These are phyloP conservation scores for Mirza zaza DNA, from an alignment of 2,113 vertebrate species.

Conservation along the genomic window DNA sequence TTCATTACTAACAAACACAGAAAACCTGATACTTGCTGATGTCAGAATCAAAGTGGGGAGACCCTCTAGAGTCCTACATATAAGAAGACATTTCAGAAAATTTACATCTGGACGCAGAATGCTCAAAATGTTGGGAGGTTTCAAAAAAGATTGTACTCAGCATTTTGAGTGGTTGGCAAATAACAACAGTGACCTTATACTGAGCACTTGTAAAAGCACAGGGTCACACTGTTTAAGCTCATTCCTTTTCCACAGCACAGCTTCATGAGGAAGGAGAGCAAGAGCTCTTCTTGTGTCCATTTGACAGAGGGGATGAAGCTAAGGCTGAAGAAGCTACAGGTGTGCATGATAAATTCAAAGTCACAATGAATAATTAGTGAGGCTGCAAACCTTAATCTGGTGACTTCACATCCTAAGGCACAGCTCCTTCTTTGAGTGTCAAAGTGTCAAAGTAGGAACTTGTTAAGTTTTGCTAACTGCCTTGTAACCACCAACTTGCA, in stretches of 20 bases:
- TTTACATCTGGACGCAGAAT: neutral
- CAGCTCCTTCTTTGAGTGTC: neutral
- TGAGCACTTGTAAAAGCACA: neutral
- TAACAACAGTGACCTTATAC: neutral
- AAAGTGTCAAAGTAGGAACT: neutral
- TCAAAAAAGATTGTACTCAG: no score
- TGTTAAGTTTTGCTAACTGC: neutral
- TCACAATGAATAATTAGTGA: neutral
- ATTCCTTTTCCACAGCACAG: no score
- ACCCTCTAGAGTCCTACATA: neutral
- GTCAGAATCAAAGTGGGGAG: neutral
- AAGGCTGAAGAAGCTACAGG: neutral
- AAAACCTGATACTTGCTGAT: neutral
- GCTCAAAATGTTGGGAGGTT: neutral
- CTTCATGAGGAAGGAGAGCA: neutral
- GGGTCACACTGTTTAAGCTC: accelerated
- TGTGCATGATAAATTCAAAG: neutral
- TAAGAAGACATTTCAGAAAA: neutral
- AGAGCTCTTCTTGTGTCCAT: neutral
- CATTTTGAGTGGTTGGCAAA: neutral
- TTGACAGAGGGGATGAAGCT: neutral
- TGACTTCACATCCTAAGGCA: neutral
- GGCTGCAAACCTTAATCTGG: neutral
- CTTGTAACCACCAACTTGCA: neutral
- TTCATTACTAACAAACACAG: neutral